A percentile compares a stretch with the other conserved stretches of the same genome.
Conservation (phyloP, 2,113 vertebrate genomes). For the Amazona vittata region DNA sequence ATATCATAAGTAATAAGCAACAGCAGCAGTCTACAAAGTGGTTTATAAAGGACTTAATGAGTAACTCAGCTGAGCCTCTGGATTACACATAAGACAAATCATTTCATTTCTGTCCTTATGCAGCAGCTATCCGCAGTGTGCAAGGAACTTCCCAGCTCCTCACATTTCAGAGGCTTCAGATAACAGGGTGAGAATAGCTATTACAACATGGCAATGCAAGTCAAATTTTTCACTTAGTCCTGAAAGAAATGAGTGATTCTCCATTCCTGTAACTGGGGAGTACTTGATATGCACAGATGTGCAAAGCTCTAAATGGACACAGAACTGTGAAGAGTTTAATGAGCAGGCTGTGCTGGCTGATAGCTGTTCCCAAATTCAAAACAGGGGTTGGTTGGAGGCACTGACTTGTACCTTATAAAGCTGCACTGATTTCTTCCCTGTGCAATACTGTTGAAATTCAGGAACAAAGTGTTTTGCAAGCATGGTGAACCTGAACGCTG, state of each 20-base stretch:
- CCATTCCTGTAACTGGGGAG: neutral
- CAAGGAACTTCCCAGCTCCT: neutral
- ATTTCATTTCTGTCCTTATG: neutral
- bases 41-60: slow-evolving; percentile 12
- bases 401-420: neutral
- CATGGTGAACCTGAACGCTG: neutral
- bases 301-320: neutral
- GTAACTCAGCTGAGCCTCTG: slow-evolving; percentile 10
- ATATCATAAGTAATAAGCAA: neutral
- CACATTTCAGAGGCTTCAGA: neutral
- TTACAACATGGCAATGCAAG: neutral
- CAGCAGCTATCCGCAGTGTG: neutral
- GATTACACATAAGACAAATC: neutral
- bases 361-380: neutral
- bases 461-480: neutral
- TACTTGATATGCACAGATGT: neutral
- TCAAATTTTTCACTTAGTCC: neutral
- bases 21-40: slow-evolving; percentile 14
- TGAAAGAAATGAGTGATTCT: neutral
- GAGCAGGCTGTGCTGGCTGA: neutral
- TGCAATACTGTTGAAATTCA: neutral
- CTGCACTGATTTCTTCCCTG: neutral
- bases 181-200: neutral
- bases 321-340: neutral
- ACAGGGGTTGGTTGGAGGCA: neutral